phyloP scores from a whole-genome alignment of 2,113 vertebrate genomes.

The Uropsilus gracilis region DNA sequence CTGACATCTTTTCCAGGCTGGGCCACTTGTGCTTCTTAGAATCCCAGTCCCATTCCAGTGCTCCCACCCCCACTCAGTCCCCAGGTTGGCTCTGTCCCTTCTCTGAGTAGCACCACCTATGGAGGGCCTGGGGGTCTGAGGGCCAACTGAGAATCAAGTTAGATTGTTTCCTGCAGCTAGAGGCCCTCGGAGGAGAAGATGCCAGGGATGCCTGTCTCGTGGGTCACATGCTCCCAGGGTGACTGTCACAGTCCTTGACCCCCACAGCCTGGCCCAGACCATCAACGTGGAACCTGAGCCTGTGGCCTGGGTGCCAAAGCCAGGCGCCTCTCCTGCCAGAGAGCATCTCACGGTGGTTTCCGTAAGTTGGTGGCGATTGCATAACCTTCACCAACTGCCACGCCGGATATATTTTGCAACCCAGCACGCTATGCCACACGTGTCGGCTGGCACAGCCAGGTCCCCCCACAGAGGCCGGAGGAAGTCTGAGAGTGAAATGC shows the following conservation, averaged over 20 bases:
- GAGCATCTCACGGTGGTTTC: slow-evolving; percentile 85
- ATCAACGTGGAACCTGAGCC: slow-evolving; percentile 65
- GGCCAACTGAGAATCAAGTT: neutral
- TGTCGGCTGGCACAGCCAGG: slow-evolving; percentile 82
- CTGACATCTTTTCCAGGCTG: neutral
- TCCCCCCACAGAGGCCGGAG: slow-evolving; percentile 80
- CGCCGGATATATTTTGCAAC: slow-evolving; percentile 91
- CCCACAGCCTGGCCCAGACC: neutral
- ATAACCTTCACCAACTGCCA: slow-evolving; percentile 90
- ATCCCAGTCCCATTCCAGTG: no score
- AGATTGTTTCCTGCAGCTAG: neutral
- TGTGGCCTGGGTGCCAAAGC: slow-evolving; percentile 78
- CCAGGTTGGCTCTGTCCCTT: neutral
- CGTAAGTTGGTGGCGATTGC: slow-evolving; percentile 91
- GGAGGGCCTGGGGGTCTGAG: neutral
- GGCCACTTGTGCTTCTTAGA: neutral
- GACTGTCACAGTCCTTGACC: neutral
- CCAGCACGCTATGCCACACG: slow-evolving; percentile 81
- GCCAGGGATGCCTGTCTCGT: accelerated
- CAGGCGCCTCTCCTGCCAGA: slow-evolving; percentile 73
- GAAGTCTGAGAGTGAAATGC: slow-evolving; percentile 84
- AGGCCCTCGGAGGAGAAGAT: neutral
- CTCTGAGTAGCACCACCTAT: neutral
- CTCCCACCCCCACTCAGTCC: neutral
- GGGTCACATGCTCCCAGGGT: neutral